Conservation (phyloP, 2,113 vertebrate species). For the Epinephelus moara region DNA sequence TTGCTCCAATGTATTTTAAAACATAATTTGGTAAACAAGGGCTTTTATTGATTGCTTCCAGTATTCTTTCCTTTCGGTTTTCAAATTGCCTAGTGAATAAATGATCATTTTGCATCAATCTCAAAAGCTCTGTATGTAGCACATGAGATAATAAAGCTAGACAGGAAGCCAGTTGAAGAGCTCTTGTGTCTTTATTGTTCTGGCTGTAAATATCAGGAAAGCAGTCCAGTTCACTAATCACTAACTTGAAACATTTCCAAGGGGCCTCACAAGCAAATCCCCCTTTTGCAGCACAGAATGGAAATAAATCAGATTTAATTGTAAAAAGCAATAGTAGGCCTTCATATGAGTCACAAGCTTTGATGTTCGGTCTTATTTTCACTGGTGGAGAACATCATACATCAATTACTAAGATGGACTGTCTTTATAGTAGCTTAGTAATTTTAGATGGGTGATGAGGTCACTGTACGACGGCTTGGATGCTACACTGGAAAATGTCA, state of each 20-base stretch:
- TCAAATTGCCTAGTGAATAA: background rate
- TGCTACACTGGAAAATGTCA: conserved; percentile 42
- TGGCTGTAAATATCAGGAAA: background rate
- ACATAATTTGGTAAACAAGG: background rate
- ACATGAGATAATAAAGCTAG: conserved; percentile 5
- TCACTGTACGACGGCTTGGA: conserved; percentile 32
- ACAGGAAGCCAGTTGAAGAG: background rate
- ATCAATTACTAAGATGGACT: conserved; percentile 22
- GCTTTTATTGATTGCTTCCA: background rate
- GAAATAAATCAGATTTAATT: conserved; percentile 11
- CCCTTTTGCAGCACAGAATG: conserved; percentile 2
- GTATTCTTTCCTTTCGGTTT: background rate
- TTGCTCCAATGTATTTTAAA: background rate
- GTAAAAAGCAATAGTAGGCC: background rate
- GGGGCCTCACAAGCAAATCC: background rate
- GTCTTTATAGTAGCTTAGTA: conserved; percentile 32
- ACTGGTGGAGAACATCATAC: conserved; percentile 4
- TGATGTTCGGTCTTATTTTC: conserved; percentile 19
- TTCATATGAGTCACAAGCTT: conserved; percentile 14
- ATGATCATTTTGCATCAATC: conserved; percentile 1
- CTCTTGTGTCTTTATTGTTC: background rate
- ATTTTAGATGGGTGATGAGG: conserved; percentile 13
- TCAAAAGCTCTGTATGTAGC: conserved; percentile 10
- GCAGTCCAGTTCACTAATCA: conserved; percentile 8
- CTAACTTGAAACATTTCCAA: conserved; percentile 12